Evolutionary conservation across 2,888 invertebrate species (phyloP).

Genomic region (Cerastis leucographa): DNA sequence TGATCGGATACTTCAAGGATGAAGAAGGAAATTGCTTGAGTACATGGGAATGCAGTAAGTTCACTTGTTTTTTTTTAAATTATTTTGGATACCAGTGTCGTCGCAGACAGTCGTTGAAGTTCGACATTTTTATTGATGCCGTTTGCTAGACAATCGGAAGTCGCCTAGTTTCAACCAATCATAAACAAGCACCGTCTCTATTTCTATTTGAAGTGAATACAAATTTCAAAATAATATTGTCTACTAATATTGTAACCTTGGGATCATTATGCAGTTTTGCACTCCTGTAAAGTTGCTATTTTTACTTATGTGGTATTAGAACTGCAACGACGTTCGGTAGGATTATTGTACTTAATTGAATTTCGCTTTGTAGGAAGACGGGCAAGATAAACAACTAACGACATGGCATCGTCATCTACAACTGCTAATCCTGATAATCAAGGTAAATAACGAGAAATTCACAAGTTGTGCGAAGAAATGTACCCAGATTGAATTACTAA

Average conservation of each 20-base stretch:
- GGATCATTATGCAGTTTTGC: too few relatives aligned
- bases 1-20: slow-evolving; percentile 57
- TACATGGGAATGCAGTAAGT: slow-evolving; percentile 63
- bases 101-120: neutral
- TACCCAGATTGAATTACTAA: neutral
- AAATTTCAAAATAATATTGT: too few relatives aligned
- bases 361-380: slow-evolving; percentile 15
- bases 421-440: slow-evolving; percentile 5
- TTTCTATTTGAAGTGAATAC: too few relatives aligned
- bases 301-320: too few relatives aligned
- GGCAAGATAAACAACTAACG: slow-evolving; percentile 12
- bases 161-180: too few relatives aligned
- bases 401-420: neutral
- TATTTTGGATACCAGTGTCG: neutral
- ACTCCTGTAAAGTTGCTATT: too few relatives aligned
- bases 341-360: neutral
- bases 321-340: neutral
- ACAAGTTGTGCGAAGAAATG: too few relatives aligned
- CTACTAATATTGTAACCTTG: too few relatives aligned
- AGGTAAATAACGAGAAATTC: slow-evolving; percentile 19
- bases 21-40: slow-evolving; percentile 61
- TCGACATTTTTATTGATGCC: too few relatives aligned
- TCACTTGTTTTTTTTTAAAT: neutral
- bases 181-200: too few relatives aligned
- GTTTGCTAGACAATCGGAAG: too few relatives aligned